A percentile compares a stretch with the other conserved stretches of the same genome.
phyloP scores from a whole-genome alignment of 2,888 invertebrate genomes.

The Lasioglossum malachurum region DNA sequence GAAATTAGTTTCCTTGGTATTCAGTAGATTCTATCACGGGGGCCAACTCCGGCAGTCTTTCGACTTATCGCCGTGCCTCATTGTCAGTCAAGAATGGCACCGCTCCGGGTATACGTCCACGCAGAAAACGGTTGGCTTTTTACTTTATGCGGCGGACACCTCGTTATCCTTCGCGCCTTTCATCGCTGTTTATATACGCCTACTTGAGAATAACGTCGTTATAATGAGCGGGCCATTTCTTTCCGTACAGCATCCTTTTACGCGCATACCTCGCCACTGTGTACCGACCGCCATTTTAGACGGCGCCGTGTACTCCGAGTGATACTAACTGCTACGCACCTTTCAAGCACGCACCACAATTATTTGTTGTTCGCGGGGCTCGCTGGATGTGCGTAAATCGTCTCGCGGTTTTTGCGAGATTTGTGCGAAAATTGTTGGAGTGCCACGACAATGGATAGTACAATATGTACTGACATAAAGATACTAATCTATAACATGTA shows the following conservation, averaged over 20 bases:
- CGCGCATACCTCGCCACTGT: constrained; percentile 9
- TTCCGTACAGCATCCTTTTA: constrained; percentile 36
- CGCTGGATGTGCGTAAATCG: neutral
- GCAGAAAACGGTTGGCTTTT: constrained; percentile 37
- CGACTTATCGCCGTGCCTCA: constrained; percentile 15
- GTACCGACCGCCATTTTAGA: constrained; percentile 18
- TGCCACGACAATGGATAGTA: too few species aligned
- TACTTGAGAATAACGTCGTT: constrained; percentile 61
- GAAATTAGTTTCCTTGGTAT: constrained; percentile 32
- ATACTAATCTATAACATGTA: too few species aligned
- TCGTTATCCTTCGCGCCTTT: constrained; percentile 62
- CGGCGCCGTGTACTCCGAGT: neutral
- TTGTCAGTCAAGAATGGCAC: constrained; percentile 11
- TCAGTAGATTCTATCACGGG: constrained; percentile 20
- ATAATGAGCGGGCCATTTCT: constrained; percentile 57
- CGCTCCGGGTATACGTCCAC: constrained; percentile 32
- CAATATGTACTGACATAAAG: too few species aligned
- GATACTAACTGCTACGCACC: neutral
- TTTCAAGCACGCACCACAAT: constrained; percentile 19
- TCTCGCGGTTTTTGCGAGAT: too few species aligned
- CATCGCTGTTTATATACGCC: constrained; percentile 56
- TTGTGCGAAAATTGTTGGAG: too few species aligned
- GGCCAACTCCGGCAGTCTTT: constrained; percentile 20
- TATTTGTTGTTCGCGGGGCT: constrained; percentile 48
- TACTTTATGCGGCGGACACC: constrained; percentile 48